Percentiles rank a stretch among this genome's conserved stretches.
Conservation (phyloP, 2,797 vertebrate species). For the Xenentodon cancila region DNA sequence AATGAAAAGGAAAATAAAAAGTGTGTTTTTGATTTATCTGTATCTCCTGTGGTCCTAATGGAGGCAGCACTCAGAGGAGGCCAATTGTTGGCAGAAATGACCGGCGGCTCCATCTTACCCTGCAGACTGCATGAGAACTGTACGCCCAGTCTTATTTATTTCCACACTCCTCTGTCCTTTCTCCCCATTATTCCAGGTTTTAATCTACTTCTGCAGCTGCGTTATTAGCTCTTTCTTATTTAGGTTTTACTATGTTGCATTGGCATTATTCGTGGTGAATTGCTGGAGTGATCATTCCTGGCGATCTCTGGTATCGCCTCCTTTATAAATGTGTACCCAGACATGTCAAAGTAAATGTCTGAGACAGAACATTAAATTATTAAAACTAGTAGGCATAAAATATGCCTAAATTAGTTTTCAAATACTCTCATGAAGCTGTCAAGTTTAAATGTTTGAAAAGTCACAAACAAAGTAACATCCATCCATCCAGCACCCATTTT, state of each 20-base stretch:
- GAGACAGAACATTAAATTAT: no score
- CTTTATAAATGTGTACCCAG: no score
- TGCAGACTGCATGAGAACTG: constrained; percentile 28
- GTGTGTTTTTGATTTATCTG: constrained; percentile 14
- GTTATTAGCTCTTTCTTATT: neutral
- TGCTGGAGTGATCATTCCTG: no score
- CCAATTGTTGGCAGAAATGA: constrained; percentile 40
- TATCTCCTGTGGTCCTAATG: constrained; percentile 24
- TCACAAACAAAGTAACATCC: no score
- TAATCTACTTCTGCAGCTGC: neutral
- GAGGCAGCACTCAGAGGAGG: constrained; percentile 19
- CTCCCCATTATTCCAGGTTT: neutral
- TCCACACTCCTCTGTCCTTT: neutral
- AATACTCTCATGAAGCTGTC: no score
- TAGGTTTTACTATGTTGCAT: neutral
- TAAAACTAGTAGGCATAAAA: no score
- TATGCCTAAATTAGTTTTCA: no score
- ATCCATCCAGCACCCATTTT: no score
- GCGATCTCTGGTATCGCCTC: no score
- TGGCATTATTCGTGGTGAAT: neutral
- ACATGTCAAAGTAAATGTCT: no score
- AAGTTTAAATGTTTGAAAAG: no score
- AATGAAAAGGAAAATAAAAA: neutral
- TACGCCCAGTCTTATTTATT: neutral
- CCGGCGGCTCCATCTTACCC: constrained; percentile 40